phyloP scores from a whole-genome alignment of 2,797 vertebrate species.

The Rhinophrynus dorsalis region DNA sequence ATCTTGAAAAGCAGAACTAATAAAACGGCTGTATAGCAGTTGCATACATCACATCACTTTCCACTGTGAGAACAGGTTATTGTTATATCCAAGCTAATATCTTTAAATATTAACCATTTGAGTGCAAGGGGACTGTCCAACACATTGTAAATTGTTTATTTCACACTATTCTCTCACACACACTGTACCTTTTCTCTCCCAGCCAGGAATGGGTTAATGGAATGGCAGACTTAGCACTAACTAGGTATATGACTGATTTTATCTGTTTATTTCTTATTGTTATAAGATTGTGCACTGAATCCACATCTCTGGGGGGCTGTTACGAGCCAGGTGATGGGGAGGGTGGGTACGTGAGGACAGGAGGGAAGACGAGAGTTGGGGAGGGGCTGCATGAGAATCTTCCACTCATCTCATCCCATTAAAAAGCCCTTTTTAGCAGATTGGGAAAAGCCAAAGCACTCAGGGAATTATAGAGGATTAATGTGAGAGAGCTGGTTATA shows the following conservation, averaged over 20 bases:
- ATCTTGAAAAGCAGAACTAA: too few relatives aligned
- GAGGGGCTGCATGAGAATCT: not conserved
- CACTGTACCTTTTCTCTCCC: not conserved
- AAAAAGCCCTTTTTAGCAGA: conserved; percentile 38
- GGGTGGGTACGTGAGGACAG: not conserved
- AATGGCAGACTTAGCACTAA: conserved; percentile 11
- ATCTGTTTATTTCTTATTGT: not conserved
- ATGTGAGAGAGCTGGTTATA: not conserved
- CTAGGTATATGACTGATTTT: conserved; percentile 15
- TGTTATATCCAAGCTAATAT: too few relatives aligned
- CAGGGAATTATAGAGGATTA: conserved; percentile 30
- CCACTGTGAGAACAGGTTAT: too few relatives aligned
- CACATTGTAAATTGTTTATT: too few relatives aligned
- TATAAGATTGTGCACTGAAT: conserved; percentile 3
- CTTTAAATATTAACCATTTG: too few relatives aligned
- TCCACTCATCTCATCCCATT: conserved; percentile 21
- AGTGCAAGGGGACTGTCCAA: too few relatives aligned
- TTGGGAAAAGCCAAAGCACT: conserved; percentile 16
- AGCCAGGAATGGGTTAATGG: conserved; percentile 33
- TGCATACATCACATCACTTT: too few relatives aligned
- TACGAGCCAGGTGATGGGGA: not conserved
- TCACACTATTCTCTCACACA: not conserved
- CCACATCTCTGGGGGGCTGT: not conserved
- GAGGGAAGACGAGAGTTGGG: not conserved
- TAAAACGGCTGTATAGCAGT: too few relatives aligned